These are phyloP conservation scores for Cirrhinus molitorella DNA, from an alignment of 2,797 vertebrate genomes.

Conservation along the genomic window DNA sequence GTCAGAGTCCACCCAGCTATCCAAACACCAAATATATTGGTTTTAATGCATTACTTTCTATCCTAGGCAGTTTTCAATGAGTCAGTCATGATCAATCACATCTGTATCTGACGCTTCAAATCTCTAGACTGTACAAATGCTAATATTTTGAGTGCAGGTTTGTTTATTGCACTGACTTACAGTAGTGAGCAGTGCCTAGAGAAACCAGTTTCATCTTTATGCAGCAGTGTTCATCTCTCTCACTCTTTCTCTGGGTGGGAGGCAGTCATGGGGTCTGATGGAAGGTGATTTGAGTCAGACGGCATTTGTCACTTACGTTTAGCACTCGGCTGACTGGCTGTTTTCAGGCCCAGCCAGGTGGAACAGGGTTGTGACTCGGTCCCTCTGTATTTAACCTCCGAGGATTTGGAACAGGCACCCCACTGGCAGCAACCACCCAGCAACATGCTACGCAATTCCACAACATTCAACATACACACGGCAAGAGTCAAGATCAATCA, in stretches of 20 bases:
- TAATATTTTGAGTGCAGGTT: background rate
- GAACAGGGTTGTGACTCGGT: slow-evolving; percentile 69
- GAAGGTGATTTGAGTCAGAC: slow-evolving; percentile 81
- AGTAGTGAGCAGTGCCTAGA: background rate
- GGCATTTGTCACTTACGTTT: slow-evolving; percentile 80
- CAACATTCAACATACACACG: slow-evolving; percentile 21
- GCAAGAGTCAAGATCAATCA: background rate
- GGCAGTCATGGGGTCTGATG: slow-evolving; percentile 67
- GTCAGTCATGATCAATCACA: background rate
- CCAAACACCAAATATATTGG: background rate
- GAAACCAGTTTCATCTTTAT: slow-evolving; percentile 12
- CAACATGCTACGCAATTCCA: slow-evolving; percentile 7
- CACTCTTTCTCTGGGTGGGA: slow-evolving; percentile 16
- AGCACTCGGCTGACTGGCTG: slow-evolving; percentile 73
- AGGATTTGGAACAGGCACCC: slow-evolving; percentile 47
- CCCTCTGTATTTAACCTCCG: slow-evolving; percentile 64
- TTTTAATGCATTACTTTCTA: background rate
- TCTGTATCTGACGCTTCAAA: background rate
- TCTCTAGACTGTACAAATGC: background rate
- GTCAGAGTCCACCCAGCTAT: background rate
- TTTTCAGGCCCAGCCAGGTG: slow-evolving; percentile 73
- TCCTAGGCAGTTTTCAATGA: background rate
- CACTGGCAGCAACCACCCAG: slow-evolving; percentile 40
- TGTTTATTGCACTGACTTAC: background rate
- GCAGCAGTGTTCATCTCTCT: slow-evolving; percentile 3